Evolutionary conservation across 2,113 vertebrate genomes (phyloP).

Genomic region (Regulus satrapa): DNA sequence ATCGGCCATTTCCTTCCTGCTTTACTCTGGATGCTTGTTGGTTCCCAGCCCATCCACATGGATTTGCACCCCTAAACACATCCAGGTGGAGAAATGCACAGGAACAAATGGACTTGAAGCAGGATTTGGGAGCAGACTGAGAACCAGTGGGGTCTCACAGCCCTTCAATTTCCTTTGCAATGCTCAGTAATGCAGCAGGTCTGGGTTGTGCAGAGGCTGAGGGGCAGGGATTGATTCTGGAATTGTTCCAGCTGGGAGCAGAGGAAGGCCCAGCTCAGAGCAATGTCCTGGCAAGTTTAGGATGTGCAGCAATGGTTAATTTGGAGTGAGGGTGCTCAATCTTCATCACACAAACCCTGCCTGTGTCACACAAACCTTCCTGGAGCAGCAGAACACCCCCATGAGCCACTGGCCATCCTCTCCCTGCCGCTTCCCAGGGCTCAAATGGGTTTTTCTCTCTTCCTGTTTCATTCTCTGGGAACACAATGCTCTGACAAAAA

Average conservation of each 20-base stretch:
- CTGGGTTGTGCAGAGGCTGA: neutral
- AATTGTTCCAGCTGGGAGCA: neutral
- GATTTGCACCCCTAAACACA: neutral
- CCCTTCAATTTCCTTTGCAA: neutral
- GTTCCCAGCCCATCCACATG: neutral
- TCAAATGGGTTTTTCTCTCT: neutral
- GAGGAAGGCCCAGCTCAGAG: neutral
- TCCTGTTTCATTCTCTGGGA: neutral
- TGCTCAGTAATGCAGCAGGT: neutral
- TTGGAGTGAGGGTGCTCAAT: neutral
- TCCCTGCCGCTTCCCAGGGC: neutral
- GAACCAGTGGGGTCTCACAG: neutral
- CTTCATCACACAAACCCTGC: neutral
- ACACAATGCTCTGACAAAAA: fast-evolving
- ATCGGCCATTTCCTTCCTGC: neutral
- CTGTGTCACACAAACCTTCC: neutral
- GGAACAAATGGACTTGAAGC: neutral
- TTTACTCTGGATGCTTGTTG: neutral
- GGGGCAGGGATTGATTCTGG: neutral
- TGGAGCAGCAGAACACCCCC: neutral
- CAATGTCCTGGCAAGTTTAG: neutral
- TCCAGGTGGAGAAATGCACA: neutral
- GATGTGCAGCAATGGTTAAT: neutral
- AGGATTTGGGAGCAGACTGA: neutral
- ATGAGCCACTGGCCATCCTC: fast-evolving